Evolutionary conservation across 2,888 invertebrate species (phyloP).

Genomic region (Mythimna loreyi): DNA sequence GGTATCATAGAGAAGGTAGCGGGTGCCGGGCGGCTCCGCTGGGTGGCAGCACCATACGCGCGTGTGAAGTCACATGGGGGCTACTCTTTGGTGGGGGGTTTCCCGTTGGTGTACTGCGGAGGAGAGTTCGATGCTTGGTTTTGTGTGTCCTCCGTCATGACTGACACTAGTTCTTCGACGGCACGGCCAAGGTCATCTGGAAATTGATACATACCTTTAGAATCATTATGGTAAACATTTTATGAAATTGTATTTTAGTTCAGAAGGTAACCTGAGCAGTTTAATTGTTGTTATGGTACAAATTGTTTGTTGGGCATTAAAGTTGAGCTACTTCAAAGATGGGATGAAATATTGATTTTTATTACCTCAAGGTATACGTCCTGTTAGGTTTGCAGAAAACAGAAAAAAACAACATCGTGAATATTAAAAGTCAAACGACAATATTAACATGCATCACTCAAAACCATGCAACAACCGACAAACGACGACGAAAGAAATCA

Average conservation of each 20-base stretch:
- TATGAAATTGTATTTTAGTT: not conserved
- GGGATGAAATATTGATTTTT: not conserved
- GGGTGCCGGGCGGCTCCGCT: conserved; percentile 57
- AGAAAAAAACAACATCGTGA: conserved; percentile 66
- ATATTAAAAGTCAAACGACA: conserved; percentile 55
- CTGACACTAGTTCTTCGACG: conserved; percentile 96
- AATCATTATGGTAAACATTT: not conserved
- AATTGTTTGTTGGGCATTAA: too few species aligned
- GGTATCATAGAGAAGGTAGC: conserved; percentile 52
- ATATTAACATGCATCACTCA: conserved; percentile 63
- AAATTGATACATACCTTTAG: conserved; percentile 64
- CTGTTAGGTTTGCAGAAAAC: conserved; percentile 79
- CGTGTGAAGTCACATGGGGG: conserved; percentile 62
- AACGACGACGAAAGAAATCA: conserved; percentile 39
- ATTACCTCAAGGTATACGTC: conserved; percentile 90
- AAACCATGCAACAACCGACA: conserved; percentile 65
- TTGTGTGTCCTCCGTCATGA: conserved; percentile 94
- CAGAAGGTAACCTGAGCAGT: too few species aligned
- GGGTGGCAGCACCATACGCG: conserved; percentile 74
- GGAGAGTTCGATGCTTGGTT: conserved; percentile 78
- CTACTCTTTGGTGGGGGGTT: conserved; percentile 81
- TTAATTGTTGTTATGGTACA: not conserved
- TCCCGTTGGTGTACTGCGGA: conserved; percentile 88
- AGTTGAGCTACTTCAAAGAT: not conserved
- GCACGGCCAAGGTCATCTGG: conserved; percentile 96